phyloP scores from a whole-genome alignment of 2,797 vertebrate species.

The Anguilla obscura region DNA sequence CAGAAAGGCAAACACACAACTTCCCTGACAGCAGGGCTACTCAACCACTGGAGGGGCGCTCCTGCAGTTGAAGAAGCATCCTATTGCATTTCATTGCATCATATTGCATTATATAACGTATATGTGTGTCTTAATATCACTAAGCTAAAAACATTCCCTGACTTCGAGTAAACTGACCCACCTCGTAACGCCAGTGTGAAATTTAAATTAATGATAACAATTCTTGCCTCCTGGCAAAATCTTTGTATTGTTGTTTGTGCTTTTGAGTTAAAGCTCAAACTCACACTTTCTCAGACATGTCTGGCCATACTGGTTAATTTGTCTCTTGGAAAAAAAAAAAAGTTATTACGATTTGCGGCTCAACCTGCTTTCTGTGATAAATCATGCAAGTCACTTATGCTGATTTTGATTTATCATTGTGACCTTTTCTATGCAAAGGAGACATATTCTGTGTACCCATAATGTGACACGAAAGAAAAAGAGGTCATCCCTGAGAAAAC shows the following conservation, averaged over 20 bases:
- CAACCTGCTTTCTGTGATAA: slow-evolving; percentile 71
- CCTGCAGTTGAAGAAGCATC: slow-evolving; percentile 51
- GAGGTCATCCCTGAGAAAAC: slow-evolving; percentile 72
- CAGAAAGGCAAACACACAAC: slow-evolving; percentile 29
- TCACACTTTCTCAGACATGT: slow-evolving; percentile 51
- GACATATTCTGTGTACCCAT: slow-evolving; percentile 65
- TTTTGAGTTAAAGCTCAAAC: slow-evolving; percentile 57
- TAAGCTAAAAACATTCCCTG: slow-evolving; percentile 73
- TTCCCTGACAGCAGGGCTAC: neutral
- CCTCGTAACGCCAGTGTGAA: slow-evolving; percentile 60
- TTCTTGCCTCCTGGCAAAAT: neutral
- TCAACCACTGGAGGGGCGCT: slow-evolving; percentile 52
- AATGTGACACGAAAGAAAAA: slow-evolving; percentile 75
- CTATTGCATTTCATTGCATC: slow-evolving; percentile 76
- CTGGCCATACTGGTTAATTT: slow-evolving; percentile 62
- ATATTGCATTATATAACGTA: slow-evolving; percentile 71
- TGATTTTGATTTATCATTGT: slow-evolving; percentile 77
- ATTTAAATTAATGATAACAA: slow-evolving; percentile 49
- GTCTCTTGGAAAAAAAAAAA: slow-evolving; percentile 58
- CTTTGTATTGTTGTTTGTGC: slow-evolving; percentile 27
- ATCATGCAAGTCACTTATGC: slow-evolving; percentile 65
- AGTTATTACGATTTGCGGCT: slow-evolving; percentile 69
- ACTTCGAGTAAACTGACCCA: slow-evolving; percentile 72
- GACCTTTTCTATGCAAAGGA: slow-evolving; percentile 83
- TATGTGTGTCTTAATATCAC: slow-evolving; percentile 61